These are phyloP conservation scores for Formica exsecta DNA, from an alignment of 1,140 invertebrate species.

Conservation along the genomic window DNA sequence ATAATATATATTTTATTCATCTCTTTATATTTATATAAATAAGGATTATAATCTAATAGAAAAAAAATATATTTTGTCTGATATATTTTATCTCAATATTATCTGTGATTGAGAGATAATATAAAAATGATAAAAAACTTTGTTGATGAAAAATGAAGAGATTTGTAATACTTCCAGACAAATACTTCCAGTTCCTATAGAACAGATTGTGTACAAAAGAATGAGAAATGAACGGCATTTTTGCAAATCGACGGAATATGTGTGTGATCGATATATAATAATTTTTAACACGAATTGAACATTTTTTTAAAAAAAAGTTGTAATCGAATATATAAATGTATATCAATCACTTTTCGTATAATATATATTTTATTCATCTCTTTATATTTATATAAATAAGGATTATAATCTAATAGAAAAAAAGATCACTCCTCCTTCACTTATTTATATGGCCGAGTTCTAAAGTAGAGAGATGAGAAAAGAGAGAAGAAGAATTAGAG, in stretches of 20 bases:
- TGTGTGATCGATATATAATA: background rate
- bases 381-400: too few species aligned
- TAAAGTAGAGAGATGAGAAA: conserved; percentile 19
- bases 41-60: background rate
- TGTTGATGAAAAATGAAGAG: background rate
- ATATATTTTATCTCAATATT: background rate
- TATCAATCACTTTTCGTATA: too few species aligned
- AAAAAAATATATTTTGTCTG: background rate
- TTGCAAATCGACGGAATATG: conserved; percentile 4
- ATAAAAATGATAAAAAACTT: background rate
- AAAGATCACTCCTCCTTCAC: background rate
- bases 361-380: too few species aligned
- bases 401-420: too few species aligned
- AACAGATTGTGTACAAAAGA: background rate
- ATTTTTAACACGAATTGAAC: conserved; percentile 49
- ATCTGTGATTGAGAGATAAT: background rate
- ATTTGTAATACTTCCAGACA: conserved; percentile 1
- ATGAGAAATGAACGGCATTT: conserved; percentile 9
- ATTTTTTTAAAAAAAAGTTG: too few species aligned
- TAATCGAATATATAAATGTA: too few species aligned
- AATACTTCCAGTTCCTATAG: background rate
- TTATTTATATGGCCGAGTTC: conserved; percentile 44
- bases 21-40: conserved; percentile 13
- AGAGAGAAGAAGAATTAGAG: background rate
- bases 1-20: background rate